Base-by-base conservation (phyloP, 2,888 invertebrate species). In the Drosophila siamana region DNA sequence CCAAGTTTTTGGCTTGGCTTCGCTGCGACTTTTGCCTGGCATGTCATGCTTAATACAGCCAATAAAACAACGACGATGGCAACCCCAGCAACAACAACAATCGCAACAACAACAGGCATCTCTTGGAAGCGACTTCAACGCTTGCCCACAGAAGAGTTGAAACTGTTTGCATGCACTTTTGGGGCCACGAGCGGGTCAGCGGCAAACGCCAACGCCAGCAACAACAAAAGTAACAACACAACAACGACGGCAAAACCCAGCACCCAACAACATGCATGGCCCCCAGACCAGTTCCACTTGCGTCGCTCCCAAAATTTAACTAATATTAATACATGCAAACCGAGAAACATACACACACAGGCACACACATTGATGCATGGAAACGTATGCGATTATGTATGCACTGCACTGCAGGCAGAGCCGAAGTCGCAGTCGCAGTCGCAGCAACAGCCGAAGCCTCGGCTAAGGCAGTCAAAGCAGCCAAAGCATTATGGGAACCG, bases 111-210 rank as follows among this genome's bases (percentile, higher is more conserved):
- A 28, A 6, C 19, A 54, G 30, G 26, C n/a, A 60, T 73, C 70
- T 66, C 74, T 85, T 86, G 81, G 75, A 86, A 86, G 78, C 80
- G 70, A 86, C 78, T 81, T 69, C 72, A 76, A 77, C 74, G 74
- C 76, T 71, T 70, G 72, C 67, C 67, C 70, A 65, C 43, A 69
- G 71, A 67, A 54, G 47, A 69, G 69, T 63, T 68, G 68, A 67
- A 69, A 74, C 74, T 73, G 74, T 70, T 77, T 78, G 80, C 74
- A 81, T 89, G 88, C 75, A 76, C 78, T 78, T 81, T 81, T 80
- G 90, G 87, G 89, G 89, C 90, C 89, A 88, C 83, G 80, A 85
- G 80, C 90, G 78, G 89, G 90, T 90, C 89, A 90, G 80, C 76
- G 52, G 63, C 66, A 57, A 72, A 33, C 69, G 68, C 52, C 68